A percentile compares a stretch with the other conserved stretches of the same genome.
Evolutionary conservation across 2,888 invertebrate species (phyloP).

Genomic region (Ectemnius cavifrons): DNA sequence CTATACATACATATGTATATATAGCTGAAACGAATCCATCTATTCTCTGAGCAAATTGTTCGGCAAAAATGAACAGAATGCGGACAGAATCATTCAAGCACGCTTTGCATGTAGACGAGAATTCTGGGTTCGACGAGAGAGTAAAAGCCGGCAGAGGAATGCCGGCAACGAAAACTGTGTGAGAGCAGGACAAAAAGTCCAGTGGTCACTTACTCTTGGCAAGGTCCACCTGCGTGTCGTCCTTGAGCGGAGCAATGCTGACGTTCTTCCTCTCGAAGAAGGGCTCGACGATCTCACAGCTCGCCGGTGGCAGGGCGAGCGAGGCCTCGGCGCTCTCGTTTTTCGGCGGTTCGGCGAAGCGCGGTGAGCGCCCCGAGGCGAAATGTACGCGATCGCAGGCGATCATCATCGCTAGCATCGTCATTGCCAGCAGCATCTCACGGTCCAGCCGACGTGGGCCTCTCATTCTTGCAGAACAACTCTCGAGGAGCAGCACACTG

Average conservation of each 20-base stretch:
- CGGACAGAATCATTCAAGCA: too few relatives aligned
- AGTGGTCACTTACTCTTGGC: slow-evolving; percentile 61
- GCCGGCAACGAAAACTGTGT: too few relatives aligned
- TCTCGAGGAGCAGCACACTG: neutral
- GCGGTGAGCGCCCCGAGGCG: slow-evolving; percentile 63
- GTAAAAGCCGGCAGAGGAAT: too few relatives aligned
- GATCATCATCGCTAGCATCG: slow-evolving; percentile 54
- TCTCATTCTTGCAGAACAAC: slow-evolving; percentile 54
- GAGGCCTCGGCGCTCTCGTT: slow-evolving; percentile 22
- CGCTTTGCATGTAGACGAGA: neutral
- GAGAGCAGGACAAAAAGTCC: neutral
- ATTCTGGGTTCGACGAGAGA: neutral
- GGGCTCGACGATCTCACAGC: slow-evolving; percentile 64
- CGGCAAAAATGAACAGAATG: too few relatives aligned
- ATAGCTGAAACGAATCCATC: too few relatives aligned
- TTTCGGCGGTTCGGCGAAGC: slow-evolving; percentile 51
- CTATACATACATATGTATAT: too few relatives aligned
- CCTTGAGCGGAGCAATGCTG: slow-evolving; percentile 49
- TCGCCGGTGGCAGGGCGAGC: slow-evolving; percentile 32
- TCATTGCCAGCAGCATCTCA: slow-evolving; percentile 40
- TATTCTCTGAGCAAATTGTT: too few relatives aligned
- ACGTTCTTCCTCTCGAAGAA: slow-evolving; percentile 70
- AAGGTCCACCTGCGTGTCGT: slow-evolving; percentile 38
- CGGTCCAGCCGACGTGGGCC: slow-evolving; percentile 36
- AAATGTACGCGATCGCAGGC: slow-evolving; percentile 53